Conservation (phyloP, 1,140 invertebrate species). For the Ctenoplectra terminalis region DNA sequence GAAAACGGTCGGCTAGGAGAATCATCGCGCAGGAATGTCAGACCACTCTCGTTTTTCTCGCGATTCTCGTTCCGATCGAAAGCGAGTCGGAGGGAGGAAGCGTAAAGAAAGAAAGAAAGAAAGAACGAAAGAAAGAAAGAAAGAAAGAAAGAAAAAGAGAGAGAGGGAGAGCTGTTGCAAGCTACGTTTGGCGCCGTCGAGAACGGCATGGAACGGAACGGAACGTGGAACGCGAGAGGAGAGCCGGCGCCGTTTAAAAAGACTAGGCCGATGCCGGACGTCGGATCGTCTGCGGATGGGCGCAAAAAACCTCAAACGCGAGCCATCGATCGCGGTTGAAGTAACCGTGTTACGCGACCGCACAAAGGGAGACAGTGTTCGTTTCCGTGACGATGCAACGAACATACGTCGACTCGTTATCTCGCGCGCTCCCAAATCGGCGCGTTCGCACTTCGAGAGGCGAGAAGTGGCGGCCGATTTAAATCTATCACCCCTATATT, state of each 20-base stretch:
- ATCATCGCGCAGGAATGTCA: slow-evolving; percentile 33
- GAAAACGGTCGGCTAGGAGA: slow-evolving; percentile 23
- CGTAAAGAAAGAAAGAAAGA: background rate
- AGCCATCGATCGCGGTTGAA: slow-evolving; percentile 41
- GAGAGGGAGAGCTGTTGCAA: background rate
- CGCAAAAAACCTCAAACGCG: slow-evolving; percentile 54
- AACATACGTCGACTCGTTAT: background rate
- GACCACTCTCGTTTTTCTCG: slow-evolving; percentile 43
- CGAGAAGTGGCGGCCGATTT: background rate
- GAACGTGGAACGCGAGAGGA: no score
- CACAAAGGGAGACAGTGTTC: slow-evolving; percentile 67
- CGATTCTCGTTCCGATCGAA: slow-evolving; percentile 44
- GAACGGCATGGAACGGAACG: background rate
- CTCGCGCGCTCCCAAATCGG: background rate
- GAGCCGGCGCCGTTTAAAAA: no score
- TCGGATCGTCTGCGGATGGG: slow-evolving; percentile 33
- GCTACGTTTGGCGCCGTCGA: slow-evolving; percentile 5
- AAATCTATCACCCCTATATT: background rate
- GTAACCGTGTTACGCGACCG: slow-evolving; percentile 63
- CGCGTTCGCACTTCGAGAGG: background rate
- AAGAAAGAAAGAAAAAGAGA: background rate
- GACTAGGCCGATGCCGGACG: background rate
- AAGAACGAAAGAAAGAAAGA: background rate
- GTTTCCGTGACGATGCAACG: slow-evolving; percentile 9
- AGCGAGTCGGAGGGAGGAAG: slow-evolving; percentile 19